phyloP scores from a whole-genome alignment of 64 coral and sea anemone genomes.

The Catalaphyllia jardinei region DNA sequence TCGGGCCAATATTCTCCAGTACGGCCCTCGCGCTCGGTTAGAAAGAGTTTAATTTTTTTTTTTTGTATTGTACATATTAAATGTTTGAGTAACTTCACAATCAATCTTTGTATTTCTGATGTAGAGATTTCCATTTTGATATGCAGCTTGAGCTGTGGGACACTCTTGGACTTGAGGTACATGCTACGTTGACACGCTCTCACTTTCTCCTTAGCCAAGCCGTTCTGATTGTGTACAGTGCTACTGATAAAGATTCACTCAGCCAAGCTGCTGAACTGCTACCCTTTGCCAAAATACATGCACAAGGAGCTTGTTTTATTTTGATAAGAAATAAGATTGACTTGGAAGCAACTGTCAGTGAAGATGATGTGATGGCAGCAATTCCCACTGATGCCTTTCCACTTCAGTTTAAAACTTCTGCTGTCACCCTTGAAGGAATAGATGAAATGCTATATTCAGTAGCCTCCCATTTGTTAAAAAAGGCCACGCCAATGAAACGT shows the following conservation, averaged over 20 bases:
- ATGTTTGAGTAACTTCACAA: too few relatives aligned
- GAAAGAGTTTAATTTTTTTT: too few relatives aligned
- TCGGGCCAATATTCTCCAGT: too few relatives aligned
- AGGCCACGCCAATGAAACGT: constrained; percentile 35
- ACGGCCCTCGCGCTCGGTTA: too few relatives aligned
- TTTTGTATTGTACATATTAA: too few relatives aligned
- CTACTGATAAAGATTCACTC: constrained; percentile 13
- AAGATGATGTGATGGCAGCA: background rate
- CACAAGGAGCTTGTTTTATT: constrained; percentile 19
- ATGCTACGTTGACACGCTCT: constrained; percentile 23
- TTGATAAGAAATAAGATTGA: constrained; percentile 33
- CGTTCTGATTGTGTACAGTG: constrained; percentile 45
- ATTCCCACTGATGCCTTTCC: background rate
- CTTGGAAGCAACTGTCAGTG: constrained; percentile 6
- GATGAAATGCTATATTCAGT: background rate
- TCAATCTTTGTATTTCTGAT: too few relatives aligned
- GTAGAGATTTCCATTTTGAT: background rate
- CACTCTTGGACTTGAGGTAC: constrained; percentile 8
- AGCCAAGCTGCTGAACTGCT: background rate
- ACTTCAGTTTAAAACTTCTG: constrained; percentile 24
- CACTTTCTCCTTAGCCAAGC: constrained; percentile 23
- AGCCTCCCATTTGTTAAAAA: background rate
- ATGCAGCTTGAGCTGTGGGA: constrained; percentile 26
- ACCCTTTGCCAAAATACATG: background rate
- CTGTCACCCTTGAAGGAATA: background rate